A percentile compares a stretch with the other conserved stretches of the same genome.
Conservation (phyloP, 2,888 invertebrate species). For the Therioaphis trifolii region DNA sequence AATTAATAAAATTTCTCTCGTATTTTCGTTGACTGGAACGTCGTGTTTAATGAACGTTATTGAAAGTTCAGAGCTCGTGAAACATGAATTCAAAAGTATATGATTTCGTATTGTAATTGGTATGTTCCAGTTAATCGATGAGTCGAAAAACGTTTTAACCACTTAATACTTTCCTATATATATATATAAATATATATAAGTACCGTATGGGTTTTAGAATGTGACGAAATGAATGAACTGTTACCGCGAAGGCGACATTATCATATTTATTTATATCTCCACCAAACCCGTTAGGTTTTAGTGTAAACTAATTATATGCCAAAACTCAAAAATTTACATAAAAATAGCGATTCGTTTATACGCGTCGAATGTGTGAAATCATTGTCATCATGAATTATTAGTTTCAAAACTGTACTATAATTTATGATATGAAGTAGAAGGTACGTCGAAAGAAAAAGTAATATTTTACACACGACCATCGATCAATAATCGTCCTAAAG, state of each 20-base stretch:
- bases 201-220: conserved; percentile 12
- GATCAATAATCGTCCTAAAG: no score
- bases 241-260: conserved; percentile 29
- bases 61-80: neutral
- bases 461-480: no score
- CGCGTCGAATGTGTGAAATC: no score
- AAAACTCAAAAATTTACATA: conserved; percentile 19
- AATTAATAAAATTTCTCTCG: no score
- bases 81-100: neutral
- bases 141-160: conserved; percentile 40
- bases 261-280: conserved; percentile 35
- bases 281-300: neutral
- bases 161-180: conserved; percentile 35
- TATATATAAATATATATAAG: no score
- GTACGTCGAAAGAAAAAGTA: no score
- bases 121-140: conserved; percentile 24
- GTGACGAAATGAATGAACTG: conserved; percentile 30
- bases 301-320: conserved; percentile 9
- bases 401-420: no score
- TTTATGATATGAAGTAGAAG: no score
- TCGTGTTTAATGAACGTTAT: neutral
- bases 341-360: neutral
- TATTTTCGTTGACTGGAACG: neutral
- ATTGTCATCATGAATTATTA: no score
- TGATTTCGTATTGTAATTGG: neutral